phyloP scores from a whole-genome alignment of 2,888 invertebrate species.

The Meteorus colon region DNA sequence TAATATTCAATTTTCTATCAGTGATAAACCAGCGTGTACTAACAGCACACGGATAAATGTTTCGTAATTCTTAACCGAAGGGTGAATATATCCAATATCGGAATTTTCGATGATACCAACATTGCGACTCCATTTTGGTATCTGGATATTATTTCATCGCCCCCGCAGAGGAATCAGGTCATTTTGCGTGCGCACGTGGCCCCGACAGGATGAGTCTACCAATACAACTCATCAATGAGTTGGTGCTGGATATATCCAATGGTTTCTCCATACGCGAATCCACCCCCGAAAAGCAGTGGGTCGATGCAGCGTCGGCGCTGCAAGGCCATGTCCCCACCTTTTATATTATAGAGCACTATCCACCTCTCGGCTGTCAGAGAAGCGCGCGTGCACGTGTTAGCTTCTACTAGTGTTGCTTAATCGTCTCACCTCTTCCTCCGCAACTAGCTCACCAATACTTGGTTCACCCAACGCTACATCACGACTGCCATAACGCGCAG shows the following conservation, averaged over 20 bases:
- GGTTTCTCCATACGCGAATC: conserved; percentile 23
- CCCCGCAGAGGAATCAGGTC: conserved; percentile 18
- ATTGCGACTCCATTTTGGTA: background rate
- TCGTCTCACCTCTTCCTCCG: conserved; percentile 40
- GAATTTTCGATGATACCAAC: background rate
- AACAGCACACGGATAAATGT: background rate
- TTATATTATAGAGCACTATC: background rate
- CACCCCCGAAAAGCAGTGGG: conserved; percentile 51
- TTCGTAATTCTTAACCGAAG: background rate
- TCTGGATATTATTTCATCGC: background rate
- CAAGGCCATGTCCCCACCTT: conserved; percentile 47
- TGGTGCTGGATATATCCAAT: background rate
- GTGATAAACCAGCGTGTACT: background rate
- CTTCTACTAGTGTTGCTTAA: conserved; percentile 41
- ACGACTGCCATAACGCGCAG: conserved; percentile 60
- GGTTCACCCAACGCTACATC: conserved; percentile 50
- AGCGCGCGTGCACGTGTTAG: conserved; percentile 37
- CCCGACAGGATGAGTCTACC: conserved; percentile 23
- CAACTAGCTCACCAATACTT: conserved; percentile 30
- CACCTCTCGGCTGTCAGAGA: conserved; percentile 23
- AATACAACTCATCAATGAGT: conserved; percentile 24
- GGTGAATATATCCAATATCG: background rate
- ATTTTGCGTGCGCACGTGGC: conserved; percentile 37
- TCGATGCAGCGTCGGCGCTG: conserved; percentile 68
- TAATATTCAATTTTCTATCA: background rate